Evolutionary conservation across 2,888 invertebrate species (phyloP).

Genomic region (Trileptium ribeirensis): DNA sequence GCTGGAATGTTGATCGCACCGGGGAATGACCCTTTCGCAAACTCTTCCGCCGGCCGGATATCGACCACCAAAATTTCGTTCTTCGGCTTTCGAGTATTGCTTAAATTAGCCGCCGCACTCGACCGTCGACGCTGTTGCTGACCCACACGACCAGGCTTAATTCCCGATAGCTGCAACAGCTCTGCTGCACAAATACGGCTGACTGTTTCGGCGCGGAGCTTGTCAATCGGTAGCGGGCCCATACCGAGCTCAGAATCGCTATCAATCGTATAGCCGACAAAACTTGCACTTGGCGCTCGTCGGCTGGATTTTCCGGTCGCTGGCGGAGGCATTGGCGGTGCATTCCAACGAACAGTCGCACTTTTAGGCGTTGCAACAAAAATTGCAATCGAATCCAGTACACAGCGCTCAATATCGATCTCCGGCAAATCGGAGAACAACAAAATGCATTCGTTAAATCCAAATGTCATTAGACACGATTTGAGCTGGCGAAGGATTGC

Average conservation of each 20-base stretch:
- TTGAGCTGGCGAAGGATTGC: constrained; percentile 81
- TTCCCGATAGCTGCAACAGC: not conserved
- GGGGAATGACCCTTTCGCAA: not conserved
- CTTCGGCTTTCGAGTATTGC: no score
- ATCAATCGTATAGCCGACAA: constrained; percentile 3
- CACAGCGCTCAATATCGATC: constrained; percentile 86
- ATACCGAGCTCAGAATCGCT: not conserved
- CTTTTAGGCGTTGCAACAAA: constrained; percentile 78
- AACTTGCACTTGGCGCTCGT: constrained; percentile 11
- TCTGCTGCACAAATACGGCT: not conserved
- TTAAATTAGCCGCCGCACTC: not conserved
- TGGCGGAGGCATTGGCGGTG: not conserved
- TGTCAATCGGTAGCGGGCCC: not conserved
- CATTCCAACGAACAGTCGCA: constrained; percentile 73
- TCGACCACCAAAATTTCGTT: not conserved
- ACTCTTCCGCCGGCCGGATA: not conserved
- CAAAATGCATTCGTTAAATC: constrained; percentile 95
- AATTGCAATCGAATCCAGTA: constrained; percentile 75
- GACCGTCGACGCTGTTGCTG: not conserved
- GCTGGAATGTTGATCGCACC: not conserved
- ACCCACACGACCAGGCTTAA: not conserved
- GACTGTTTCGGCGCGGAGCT: not conserved
- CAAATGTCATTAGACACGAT: constrained; percentile 72
- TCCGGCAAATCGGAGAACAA: constrained; percentile 97
- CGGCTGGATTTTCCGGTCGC: not conserved